phyloP scores from a whole-genome alignment of 2,888 invertebrate species.

The Xanthorhoe designata region DNA sequence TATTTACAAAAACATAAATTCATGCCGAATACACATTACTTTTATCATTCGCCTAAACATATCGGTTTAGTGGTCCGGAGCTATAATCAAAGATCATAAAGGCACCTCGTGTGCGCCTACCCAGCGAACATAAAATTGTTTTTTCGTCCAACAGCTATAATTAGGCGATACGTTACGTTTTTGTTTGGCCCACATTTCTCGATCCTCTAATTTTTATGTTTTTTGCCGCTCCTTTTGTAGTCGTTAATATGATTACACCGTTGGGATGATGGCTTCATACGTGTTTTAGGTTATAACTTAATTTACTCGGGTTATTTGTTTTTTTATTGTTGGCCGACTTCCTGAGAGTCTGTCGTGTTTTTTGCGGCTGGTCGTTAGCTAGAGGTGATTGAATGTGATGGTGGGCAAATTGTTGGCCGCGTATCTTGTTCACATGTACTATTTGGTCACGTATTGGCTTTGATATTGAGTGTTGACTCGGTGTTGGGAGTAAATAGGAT shows the following conservation, averaged over 20 bases:
- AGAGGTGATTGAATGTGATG: slow-evolving; percentile 83
- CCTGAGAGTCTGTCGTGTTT: slow-evolving; percentile 83
- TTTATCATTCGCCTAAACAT: slow-evolving; percentile 46
- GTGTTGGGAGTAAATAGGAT: slow-evolving; percentile 65
- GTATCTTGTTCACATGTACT: slow-evolving; percentile 45
- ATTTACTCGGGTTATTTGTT: slow-evolving; percentile 84
- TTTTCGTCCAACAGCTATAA: slow-evolving; percentile 84
- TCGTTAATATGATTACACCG: slow-evolving; percentile 86
- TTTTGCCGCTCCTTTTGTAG: slow-evolving; percentile 85
- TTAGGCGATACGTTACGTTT: slow-evolving; percentile 85
- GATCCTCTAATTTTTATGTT: slow-evolving; percentile 85
- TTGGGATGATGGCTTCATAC: slow-evolving; percentile 85
- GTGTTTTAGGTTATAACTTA: slow-evolving; percentile 86
- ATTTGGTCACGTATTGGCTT: slow-evolving; percentile 65
- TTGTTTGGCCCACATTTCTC: slow-evolving; percentile 86
- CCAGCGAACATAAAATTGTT: slow-evolving; percentile 81
- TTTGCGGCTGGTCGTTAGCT: slow-evolving; percentile 79
- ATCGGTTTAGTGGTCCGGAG: slow-evolving; percentile 47
- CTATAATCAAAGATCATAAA: slow-evolving; percentile 60
- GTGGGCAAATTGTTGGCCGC: slow-evolving; percentile 70
- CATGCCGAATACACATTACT: slow-evolving; percentile 48
- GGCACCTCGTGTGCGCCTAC: slow-evolving; percentile 70
- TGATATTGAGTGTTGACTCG: slow-evolving; percentile 56
- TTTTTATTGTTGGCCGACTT: slow-evolving; percentile 82
- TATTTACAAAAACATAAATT: slow-evolving; percentile 44